A percentile compares a stretch with the other conserved stretches of the same genome.
Conservation (phyloP, 2,888 invertebrate genomes). For the Vannuccia rotundouncinata region DNA sequence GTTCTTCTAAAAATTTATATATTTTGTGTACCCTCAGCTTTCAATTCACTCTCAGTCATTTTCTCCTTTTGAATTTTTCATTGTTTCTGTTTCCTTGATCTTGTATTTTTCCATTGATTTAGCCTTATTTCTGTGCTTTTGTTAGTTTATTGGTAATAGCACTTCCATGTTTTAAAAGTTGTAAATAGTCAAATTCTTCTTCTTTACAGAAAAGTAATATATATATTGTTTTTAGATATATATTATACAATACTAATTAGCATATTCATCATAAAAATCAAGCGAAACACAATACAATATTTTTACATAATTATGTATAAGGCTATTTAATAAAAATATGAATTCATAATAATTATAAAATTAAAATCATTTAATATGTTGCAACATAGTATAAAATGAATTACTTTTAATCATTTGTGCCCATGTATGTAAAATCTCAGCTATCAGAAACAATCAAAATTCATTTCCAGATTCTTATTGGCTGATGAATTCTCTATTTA, state of each 20-base stretch:
- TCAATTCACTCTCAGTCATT: not conserved
- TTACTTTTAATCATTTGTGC: slow-evolving; percentile 35
- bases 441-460: no score
- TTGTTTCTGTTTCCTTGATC: not conserved
- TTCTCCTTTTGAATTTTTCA: not conserved
- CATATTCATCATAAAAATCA: not conserved
- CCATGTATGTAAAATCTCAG: no score
- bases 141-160: not conserved
- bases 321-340: not conserved
- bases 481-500: no score
- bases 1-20: no score
- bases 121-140: not conserved
- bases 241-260: not conserved
- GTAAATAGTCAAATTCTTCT: not conserved
- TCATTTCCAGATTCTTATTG: no score
- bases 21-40: no score
- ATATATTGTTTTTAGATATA: not conserved
- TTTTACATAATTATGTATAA: not conserved
- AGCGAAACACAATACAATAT: not conserved
- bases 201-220: not conserved
- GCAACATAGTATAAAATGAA: slow-evolving; percentile 4
- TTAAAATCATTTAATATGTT: slow-evolving; percentile 10
- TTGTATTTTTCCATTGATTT: not conserved
- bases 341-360: no score
- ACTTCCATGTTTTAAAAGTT: not conserved